Evolutionary conservation across 2,888 invertebrate genomes (phyloP).

Genomic region (Agrochola macilenta): DNA sequence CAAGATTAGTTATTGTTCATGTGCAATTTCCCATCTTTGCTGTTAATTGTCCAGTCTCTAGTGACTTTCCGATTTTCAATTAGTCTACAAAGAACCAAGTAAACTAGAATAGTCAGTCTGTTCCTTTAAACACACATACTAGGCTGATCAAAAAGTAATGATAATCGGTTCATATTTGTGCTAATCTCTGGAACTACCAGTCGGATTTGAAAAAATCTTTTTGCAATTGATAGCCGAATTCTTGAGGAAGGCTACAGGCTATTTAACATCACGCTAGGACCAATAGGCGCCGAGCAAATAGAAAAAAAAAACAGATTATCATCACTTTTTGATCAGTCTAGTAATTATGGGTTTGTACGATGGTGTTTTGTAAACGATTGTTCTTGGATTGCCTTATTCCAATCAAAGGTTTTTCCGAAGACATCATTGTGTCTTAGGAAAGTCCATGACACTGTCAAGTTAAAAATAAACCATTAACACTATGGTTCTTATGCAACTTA

Average conservation of each 20-base stretch:
- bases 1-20: no score
- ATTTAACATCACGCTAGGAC: no score
- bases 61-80: neutral
- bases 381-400: constrained; percentile 14
- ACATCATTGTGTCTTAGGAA: constrained; percentile 30
- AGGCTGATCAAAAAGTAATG: no score
- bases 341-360: neutral
- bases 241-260: no score
- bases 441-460: constrained; percentile 31
- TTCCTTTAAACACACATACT: neutral
- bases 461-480: constrained; percentile 40
- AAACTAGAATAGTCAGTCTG: neutral
- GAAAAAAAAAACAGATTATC: no score
- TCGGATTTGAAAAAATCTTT: no score
- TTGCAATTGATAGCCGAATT: no score
- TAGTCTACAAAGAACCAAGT: no score
- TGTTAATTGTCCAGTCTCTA: neutral
- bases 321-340: no score
- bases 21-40: neutral
- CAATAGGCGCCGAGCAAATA: no score
- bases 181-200: no score
- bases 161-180: no score
- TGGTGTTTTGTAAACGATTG: constrained; percentile 14
- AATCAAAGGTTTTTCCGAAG: constrained; percentile 46
- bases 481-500: neutral